These are phyloP conservation scores for Cordylochernes scorpioides DNA, from an alignment of 2,888 invertebrate genomes.

Conservation along the genomic window DNA sequence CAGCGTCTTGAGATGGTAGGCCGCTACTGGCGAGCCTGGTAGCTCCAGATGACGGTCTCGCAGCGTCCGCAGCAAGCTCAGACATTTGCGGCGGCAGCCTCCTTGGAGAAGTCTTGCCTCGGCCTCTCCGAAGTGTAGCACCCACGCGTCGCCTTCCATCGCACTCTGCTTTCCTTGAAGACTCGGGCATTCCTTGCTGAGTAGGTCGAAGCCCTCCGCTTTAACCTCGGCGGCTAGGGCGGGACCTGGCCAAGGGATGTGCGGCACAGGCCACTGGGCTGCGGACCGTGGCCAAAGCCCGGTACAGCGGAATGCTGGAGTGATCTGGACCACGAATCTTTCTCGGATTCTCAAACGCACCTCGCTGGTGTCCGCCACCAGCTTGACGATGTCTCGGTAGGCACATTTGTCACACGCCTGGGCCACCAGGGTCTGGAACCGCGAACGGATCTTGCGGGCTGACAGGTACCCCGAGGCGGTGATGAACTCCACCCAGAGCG, in stretches of 20 bases:
- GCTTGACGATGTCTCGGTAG: conserved; percentile 70
- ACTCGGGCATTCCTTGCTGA: conserved; percentile 36
- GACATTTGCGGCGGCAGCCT: conserved; percentile 55
- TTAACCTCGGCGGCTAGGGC: conserved; percentile 72
- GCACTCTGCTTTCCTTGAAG: conserved; percentile 36
- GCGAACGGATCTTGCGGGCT: conserved; percentile 68
- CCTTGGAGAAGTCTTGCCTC: conserved; percentile 65
- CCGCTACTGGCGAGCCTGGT: conserved; percentile 57
- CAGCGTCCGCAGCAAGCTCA: conserved; percentile 65
- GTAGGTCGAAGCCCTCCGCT: conserved; percentile 72
- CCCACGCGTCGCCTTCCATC: conserved; percentile 91
- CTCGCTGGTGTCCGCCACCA: conserved; percentile 77
- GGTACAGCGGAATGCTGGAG: conserved; percentile 33
- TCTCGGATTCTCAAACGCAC: conserved; percentile 66
- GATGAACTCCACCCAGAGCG: conserved; percentile 89
- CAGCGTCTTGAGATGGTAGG: conserved; percentile 54
- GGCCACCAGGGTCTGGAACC: conserved; percentile 56
- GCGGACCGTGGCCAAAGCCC: conserved; percentile 83
- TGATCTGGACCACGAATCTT: conserved; percentile 69
- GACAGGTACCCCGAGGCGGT: conserved; percentile 82
- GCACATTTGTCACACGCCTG: conserved; percentile 69
- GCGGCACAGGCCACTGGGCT: conserved; percentile 71
- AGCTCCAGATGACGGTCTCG: conserved; percentile 65
- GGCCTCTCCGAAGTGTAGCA: conserved; percentile 62
- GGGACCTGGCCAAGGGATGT: conserved; percentile 75